These are phyloP conservation scores for Antidorcas marsupialis DNA, from an alignment of 2,113 vertebrate species.

Conservation along the genomic window DNA sequence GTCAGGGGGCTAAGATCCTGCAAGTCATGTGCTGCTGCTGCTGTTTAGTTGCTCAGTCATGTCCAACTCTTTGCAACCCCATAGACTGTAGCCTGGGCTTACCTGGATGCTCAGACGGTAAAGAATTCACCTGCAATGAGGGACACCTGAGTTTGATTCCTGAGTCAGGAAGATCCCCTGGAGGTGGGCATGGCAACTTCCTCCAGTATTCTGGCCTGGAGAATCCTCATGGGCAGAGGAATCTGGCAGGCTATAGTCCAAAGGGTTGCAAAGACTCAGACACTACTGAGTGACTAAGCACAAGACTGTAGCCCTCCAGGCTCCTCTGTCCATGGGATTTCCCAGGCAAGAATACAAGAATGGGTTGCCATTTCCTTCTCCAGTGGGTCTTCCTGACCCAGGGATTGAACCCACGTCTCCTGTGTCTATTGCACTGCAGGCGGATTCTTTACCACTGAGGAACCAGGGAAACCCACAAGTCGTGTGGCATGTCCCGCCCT, in stretches of 20 bases:
- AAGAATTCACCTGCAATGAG: accelerated
- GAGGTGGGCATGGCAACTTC: background rate
- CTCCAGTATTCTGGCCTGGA: background rate
- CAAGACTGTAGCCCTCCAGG: background rate
- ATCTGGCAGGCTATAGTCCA: background rate
- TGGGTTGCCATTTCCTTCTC: background rate
- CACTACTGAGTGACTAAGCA: background rate
- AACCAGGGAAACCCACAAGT: background rate
- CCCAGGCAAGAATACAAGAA: background rate
- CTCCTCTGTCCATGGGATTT: background rate
- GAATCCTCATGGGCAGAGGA: background rate
- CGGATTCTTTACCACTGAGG: background rate
- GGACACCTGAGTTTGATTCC: background rate
- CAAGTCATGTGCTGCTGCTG: background rate
- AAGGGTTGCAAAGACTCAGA: background rate
- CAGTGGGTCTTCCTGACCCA: background rate
- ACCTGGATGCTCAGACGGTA: accelerated
- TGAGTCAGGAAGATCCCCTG: background rate
- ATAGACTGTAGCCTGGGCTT: background rate
- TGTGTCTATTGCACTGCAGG: background rate
- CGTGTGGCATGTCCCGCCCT: accelerated
- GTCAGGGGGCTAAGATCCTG: background rate
- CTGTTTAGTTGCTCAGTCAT: background rate
- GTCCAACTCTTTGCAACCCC: background rate
- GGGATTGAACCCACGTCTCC: background rate